Percentiles rank a stretch among this genome's conserved stretches.
Evolutionary conservation across 1,140 invertebrate species (phyloP).

Genomic region (Zelostemma sp.): DNA sequence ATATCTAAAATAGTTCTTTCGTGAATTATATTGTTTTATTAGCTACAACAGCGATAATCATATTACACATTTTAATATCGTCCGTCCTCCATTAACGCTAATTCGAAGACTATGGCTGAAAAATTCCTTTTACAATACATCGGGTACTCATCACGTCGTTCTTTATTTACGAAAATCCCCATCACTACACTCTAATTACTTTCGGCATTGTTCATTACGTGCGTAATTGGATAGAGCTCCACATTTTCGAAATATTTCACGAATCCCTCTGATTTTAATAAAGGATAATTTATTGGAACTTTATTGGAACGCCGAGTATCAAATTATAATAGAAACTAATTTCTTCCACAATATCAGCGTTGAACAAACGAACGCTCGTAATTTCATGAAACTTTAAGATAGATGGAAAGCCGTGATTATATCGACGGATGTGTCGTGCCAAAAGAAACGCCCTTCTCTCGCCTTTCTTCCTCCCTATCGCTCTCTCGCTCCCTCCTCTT

Average conservation of each 20-base stretch:
- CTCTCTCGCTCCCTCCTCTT: background rate
- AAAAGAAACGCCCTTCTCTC: slow-evolving; percentile 21
- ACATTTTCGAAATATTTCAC: background rate
- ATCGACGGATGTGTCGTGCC: slow-evolving; percentile 28
- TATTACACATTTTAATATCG: too few relatives aligned
- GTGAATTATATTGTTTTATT: background rate
- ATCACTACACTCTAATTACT: background rate
- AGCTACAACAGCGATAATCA: too few relatives aligned
- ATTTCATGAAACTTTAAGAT: too few relatives aligned
- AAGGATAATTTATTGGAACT: background rate
- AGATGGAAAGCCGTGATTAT: slow-evolving; percentile 10
- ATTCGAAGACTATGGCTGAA: too few relatives aligned
- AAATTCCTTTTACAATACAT: too few relatives aligned
- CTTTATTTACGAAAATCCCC: background rate
- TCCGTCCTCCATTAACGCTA: too few relatives aligned
- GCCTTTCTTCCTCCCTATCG: too few relatives aligned
- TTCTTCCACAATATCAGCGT: background rate
- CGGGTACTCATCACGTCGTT: too few relatives aligned
- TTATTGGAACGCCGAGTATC: background rate
- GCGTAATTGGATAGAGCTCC: background rate
- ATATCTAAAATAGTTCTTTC: background rate
- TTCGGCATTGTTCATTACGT: background rate
- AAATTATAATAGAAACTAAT: background rate
- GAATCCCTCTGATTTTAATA: background rate
- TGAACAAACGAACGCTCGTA: too few relatives aligned